Conservation (phyloP, 2,113 vertebrate species). For the Calidris pygmaea region DNA sequence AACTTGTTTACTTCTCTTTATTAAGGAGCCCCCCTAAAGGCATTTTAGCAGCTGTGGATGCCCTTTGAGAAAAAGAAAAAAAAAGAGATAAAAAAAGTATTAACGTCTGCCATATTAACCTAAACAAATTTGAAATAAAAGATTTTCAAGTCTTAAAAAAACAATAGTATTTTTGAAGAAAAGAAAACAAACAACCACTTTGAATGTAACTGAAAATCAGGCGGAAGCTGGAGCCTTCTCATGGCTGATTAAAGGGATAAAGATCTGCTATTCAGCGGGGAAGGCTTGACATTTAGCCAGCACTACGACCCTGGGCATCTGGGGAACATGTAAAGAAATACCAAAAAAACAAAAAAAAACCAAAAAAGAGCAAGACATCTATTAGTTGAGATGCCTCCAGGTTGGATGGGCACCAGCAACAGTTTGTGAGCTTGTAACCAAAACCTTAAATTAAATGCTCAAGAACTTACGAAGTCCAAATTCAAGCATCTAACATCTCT, state of each 20-base stretch:
- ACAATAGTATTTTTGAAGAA: not conserved
- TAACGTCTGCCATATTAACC: not conserved
- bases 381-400: not conserved
- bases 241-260: not conserved
- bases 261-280: not conserved
- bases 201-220: not conserved
- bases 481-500: not conserved
- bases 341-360: not conserved
- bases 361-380: not conserved
- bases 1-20: not conserved
- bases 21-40: not conserved
- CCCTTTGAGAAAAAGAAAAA: not conserved
- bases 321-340: not conserved
- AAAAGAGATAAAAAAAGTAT: no score
- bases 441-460: not conserved
- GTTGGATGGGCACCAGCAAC: not conserved
- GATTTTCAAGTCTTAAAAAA: not conserved
- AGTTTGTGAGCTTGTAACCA: not conserved
- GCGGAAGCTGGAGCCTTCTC: not conserved
- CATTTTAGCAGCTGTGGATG: not conserved
- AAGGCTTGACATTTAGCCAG: not conserved
- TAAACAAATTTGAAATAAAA: not conserved
- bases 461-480: not conserved
- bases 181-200: not conserved
- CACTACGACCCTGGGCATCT: accelerated